Conservation (phyloP, 2,797 vertebrate genomes). For the Bradypodion ventrale region DNA sequence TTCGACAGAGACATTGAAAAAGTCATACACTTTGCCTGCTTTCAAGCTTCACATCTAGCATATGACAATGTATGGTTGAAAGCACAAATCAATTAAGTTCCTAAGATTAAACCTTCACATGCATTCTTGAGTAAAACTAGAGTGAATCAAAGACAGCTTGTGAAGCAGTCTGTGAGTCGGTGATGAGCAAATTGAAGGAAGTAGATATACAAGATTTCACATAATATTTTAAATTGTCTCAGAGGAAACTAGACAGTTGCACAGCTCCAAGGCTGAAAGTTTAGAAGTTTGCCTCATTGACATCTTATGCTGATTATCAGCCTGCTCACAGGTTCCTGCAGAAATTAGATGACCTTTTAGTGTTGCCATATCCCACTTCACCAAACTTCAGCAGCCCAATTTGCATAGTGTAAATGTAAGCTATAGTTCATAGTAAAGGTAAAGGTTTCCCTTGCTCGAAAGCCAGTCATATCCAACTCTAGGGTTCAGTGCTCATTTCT, state of each 20-base stretch:
- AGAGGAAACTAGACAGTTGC: background rate
- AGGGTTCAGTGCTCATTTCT: too few species aligned
- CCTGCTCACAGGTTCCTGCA: background rate
- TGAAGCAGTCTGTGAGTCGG: slow-evolving; percentile 13
- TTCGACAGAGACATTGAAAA: slow-evolving; percentile 1
- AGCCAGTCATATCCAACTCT: too few species aligned
- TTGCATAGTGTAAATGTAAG: too few species aligned
- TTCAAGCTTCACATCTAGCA: slow-evolving; percentile 3
- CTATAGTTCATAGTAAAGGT: too few species aligned
- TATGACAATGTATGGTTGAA: slow-evolving; percentile 30
- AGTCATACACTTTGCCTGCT: slow-evolving; percentile 3
- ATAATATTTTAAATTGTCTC: background rate
- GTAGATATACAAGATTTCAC: background rate
- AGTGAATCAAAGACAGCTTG: slow-evolving; percentile 20
- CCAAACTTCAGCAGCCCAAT: too few species aligned
- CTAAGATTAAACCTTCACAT: slow-evolving; percentile 23
- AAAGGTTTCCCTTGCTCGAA: too few species aligned
- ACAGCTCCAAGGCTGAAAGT: background rate
- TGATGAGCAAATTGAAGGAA: slow-evolving; percentile 12
- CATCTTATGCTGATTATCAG: background rate
- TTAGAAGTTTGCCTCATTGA: background rate
- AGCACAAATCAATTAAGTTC: slow-evolving; percentile 30
- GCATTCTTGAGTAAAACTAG: slow-evolving; percentile 9
- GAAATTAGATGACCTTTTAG: too few species aligned
- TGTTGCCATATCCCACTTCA: too few species aligned